Evolutionary conservation across 2,797 vertebrate genomes (phyloP).

Genomic region (Melanotaenia pygmaea): DNA sequence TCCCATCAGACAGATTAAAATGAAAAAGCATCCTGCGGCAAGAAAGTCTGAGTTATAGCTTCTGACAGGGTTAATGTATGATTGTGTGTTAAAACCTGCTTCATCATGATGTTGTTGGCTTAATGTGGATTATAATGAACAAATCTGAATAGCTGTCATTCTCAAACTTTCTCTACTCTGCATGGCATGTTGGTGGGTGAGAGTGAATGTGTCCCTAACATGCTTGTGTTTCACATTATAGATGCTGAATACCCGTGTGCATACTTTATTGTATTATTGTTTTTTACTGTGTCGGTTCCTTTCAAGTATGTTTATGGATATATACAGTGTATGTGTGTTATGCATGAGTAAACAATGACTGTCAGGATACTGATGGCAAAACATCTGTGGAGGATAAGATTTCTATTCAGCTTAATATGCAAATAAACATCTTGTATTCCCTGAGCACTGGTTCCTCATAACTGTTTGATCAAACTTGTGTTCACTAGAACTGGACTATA

Average conservation of each 20-base stretch:
- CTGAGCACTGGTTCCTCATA: slow-evolving; percentile 19
- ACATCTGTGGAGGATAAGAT: slow-evolving; percentile 38
- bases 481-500: not conserved
- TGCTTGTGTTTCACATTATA: slow-evolving; percentile 36
- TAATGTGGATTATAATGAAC: slow-evolving; percentile 64
- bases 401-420: slow-evolving; percentile 57
- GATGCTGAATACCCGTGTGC: not conserved
- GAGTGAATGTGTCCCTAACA: slow-evolving; percentile 34
- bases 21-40: slow-evolving; percentile 65
- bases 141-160: slow-evolving; percentile 65
- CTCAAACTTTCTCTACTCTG: slow-evolving; percentile 40
- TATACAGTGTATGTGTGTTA: not conserved
- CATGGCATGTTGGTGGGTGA: slow-evolving; percentile 6
- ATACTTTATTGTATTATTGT: slow-evolving; percentile 24
- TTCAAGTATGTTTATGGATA: slow-evolving; percentile 11
- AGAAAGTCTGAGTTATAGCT: slow-evolving; percentile 58
- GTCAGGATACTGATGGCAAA: slow-evolving; percentile 51
- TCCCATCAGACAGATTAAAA: slow-evolving; percentile 65
- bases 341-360: slow-evolving; percentile 49
- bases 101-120: slow-evolving; percentile 69
- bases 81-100: slow-evolving; percentile 64
- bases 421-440: slow-evolving; percentile 37
- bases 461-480: slow-evolving; percentile 11
- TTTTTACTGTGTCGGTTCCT: slow-evolving; percentile 18
- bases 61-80: slow-evolving; percentile 28